Evolutionary conservation across 2,113 vertebrate genomes (phyloP).

Genomic region (Solea solea): DNA sequence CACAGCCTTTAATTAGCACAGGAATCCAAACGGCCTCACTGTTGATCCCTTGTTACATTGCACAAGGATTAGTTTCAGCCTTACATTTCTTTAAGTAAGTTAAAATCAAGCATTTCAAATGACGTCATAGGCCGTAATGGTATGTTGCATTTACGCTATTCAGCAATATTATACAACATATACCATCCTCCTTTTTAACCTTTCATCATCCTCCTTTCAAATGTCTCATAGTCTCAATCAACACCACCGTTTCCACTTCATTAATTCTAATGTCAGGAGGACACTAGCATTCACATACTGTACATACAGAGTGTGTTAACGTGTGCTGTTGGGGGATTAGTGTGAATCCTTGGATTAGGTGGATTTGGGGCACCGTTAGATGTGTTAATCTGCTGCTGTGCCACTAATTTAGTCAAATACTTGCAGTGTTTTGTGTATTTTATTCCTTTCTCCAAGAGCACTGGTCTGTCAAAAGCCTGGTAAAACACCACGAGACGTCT

Average conservation of each 20-base stretch:
- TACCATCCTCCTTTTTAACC: background rate
- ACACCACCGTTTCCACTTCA: too few relatives aligned
- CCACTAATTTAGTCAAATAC: background rate
- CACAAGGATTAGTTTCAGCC: conserved; percentile 54
- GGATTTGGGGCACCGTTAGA: conserved; percentile 1
- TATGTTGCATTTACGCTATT: background rate
- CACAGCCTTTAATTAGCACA: conserved; percentile 60
- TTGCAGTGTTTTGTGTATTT: background rate
- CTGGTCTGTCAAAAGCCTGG: background rate
- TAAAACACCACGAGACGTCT: background rate
- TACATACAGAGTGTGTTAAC: background rate
- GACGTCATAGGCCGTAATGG: conserved; percentile 1
- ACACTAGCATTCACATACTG: background rate
- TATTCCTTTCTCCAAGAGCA: background rate
- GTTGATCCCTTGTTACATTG: conserved; percentile 63
- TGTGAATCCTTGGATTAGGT: conserved; percentile 6
- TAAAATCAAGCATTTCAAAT: conserved; percentile 4
- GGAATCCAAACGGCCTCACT: conserved; percentile 29
- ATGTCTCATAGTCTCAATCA: background rate
- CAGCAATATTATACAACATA: conserved; percentile 4
- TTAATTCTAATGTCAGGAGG: background rate
- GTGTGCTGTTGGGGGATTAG: conserved; percentile 6
- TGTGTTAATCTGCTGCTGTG: background rate
- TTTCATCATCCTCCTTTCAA: background rate
- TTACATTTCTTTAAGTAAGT: conserved; percentile 36